Evolutionary conservation across 2,888 invertebrate species (phyloP).

Genomic region (Trachelus troglodyta): DNA sequence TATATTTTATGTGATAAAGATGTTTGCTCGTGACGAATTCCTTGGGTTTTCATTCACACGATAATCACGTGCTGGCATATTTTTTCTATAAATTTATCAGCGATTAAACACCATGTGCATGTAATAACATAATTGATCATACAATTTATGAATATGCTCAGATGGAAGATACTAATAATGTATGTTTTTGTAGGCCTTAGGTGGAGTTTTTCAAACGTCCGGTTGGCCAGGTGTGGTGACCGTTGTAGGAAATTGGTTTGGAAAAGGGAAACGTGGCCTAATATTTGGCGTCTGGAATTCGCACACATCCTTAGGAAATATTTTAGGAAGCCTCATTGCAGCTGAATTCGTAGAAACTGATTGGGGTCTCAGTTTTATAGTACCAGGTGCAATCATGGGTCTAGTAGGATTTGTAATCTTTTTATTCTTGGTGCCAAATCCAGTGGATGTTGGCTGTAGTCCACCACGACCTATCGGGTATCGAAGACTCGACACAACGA

Average conservation of each 20-base stretch:
- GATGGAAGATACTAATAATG: background rate
- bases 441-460: constrained; percentile 77
- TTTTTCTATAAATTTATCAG: background rate
- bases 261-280: constrained; percentile 87
- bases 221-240: constrained; percentile 97
- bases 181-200: constrained; percentile 71
- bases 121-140: background rate
- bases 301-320: constrained; percentile 96
- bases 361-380: constrained; percentile 93
- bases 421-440: constrained; percentile 86
- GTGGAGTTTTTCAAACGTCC: constrained; percentile 91
- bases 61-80: background rate
- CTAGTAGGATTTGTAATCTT: constrained; percentile 79
- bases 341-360: constrained; percentile 85
- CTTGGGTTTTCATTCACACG: background rate
- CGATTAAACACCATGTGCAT: background rate
- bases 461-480: constrained; percentile 57
- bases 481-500: constrained; percentile 49
- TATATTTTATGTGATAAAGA: background rate
- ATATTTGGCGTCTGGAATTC: constrained; percentile 98
- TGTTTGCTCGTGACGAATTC: background rate
- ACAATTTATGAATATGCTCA: background rate
- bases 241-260: constrained; percentile 97
- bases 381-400: constrained; percentile 88
- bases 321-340: constrained; percentile 91